Base-by-base conservation (phyloP, 1,140 invertebrate species). In the Diprion similis region DNA sequence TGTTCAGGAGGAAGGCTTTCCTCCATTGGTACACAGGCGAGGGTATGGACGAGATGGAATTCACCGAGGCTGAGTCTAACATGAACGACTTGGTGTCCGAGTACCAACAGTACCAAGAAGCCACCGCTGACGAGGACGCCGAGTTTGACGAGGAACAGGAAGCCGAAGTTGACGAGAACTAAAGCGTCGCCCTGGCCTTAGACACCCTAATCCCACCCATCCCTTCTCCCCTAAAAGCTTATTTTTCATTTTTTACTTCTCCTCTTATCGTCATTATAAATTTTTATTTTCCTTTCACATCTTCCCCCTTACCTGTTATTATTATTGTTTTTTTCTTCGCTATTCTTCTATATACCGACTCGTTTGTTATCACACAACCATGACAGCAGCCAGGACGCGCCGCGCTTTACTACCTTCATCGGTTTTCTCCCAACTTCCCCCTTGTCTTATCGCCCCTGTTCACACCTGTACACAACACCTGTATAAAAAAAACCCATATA, bases 1-100 rank as follows among this genome's bases (percentile, higher is more conserved):
- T 98, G 96, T 98, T 98, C 91, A 92, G 96, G 80, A 90, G 96
- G 80, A 96, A 97, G 88, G 96, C 96, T 85, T 98, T 98, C 92
- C 90, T 98, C 71, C 96, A 98, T 90, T 98, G 96, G 96, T 95
- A 95, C 88, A 96, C 94, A 64, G 95, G 95, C 66, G 95, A 96
- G 83, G 95, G 95, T 77, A 96, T 97, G 89, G 95, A 95, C 75
- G 96, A 97, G 83, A 92, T 93, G 92, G 92, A 93, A 81, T 93
- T 93, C 86, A 95, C 91, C 79, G 95, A 93, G 79, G 92, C 92
- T 0, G 92, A 93, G 78, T 91, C 90, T 73, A 96, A 96, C 89
- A 95, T 97, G 95, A 96, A 96, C 84, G 96, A 97, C 84, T 86
- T 97, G 81, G 93, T 97, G 11, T 95, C 95, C 1, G 94, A 95